Base-by-base conservation (phyloP, 2,113 vertebrate genomes). In the Cettia cetti region DNA sequence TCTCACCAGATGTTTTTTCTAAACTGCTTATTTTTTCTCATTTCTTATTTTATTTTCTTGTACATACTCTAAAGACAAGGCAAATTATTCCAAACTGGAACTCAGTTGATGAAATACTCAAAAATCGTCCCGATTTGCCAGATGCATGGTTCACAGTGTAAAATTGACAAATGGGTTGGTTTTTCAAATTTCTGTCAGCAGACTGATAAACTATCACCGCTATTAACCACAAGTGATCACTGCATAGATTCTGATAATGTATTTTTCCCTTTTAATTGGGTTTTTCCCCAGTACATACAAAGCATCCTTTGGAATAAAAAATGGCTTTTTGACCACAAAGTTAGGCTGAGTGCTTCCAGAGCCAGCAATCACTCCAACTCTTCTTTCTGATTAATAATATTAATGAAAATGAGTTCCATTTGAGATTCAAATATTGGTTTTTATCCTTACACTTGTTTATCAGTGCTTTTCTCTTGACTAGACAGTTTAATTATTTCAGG, bases 21-120 rank as follows among this genome's bases (percentile, higher is more conserved):
- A 79, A 95, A 81, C 14, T 52, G 24, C 20, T 65, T 70, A 37
- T 90, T 88, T 68, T 68, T 68, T 18, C 27, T 52, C 15, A 27
- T 52, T 37, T 59, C 26, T 76, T 77, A 18, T 27, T 76, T 85
- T 42, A 75, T 37, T 60, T 86, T 86, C 33, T 86, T 91, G 71
- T 49, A 37, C 44, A 54, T 63, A 82, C 14, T n/a, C 24, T 65
- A 83, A 74, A 90, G 47, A 86, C 30, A 82, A 83, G 70, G 65
- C 37, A 87, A 95, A 91, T 50, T 22, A 49, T 94, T 92, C 63
- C 92, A 88, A 91, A 95, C 54, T 92, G 37, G 93, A 95, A 40
- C 63, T 94, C n/a, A n/a, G n/a, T n/a, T 54, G 42, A 91, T 22
- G 9, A 19, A 90, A 93, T 31, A 86, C 7, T 92, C 45, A 9